These are phyloP conservation scores for Margarornis squamiger DNA, from an alignment of 2,797 vertebrate species.

Conservation along the genomic window DNA sequence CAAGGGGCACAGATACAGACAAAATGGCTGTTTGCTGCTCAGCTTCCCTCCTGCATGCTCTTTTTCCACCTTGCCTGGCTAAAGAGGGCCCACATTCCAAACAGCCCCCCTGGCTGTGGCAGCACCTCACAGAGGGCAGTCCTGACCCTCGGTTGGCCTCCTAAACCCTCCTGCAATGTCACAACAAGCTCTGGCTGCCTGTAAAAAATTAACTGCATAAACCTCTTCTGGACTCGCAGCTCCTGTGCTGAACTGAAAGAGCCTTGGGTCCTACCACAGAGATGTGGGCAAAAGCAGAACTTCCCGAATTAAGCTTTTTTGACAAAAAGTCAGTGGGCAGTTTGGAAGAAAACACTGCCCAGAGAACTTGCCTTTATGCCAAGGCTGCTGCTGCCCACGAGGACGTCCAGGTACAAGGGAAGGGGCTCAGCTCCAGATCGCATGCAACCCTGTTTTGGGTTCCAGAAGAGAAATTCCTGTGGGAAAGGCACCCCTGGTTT, in stretches of 20 bases:
- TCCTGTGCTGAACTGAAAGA: not conserved
- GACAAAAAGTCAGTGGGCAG: not conserved
- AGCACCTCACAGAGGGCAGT: not conserved
- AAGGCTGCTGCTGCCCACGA: not conserved
- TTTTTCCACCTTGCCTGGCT: not conserved
- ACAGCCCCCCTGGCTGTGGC: not conserved
- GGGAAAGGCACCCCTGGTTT: not conserved
- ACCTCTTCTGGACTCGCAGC: not conserved
- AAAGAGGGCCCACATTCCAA: not conserved
- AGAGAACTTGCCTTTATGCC: not conserved
- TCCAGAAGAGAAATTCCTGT: not conserved
- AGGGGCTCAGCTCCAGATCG: not conserved
- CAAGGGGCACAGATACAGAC: not conserved
- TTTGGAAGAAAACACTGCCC: rapidly evolving
- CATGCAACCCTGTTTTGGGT: rapidly evolving
- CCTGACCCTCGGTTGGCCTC: not conserved
- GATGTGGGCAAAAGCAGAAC: not conserved
- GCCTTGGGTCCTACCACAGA: rapidly evolving
- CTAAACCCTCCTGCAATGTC: not conserved
- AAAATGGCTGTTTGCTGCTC: not conserved
- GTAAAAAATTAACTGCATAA: not conserved
- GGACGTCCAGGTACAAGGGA: not conserved
- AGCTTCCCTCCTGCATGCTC: rapidly evolving
- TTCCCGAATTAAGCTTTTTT: not conserved
- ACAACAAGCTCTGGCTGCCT: rapidly evolving